Evolutionary conservation across 2,888 invertebrate species (phyloP), one percentile per base, ranked within the genome.

Genomic region (Phyto melanocephala): DNA sequence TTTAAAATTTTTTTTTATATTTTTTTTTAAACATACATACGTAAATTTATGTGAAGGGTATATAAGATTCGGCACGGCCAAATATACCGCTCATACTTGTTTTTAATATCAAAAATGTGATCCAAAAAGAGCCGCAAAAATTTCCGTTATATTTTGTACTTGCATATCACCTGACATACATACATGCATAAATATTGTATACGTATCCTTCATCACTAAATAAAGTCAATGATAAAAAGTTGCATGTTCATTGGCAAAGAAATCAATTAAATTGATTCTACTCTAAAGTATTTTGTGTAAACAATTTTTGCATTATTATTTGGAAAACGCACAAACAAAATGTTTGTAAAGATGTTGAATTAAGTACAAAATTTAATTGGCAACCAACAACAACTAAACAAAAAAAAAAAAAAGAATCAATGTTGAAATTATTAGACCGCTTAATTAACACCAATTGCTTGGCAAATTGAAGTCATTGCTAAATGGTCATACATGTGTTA

Each of bases 381-480:
- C 72, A 67, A 67, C 45, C 72, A 60, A 58, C 40, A 58, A 62
- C 33, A 58, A 22, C 22, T 15, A 5, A 5, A 17, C 20, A 20
- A n/a, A 47, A 20, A 52, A 42, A 50, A 28, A 22, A 33, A 22
- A 40, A 52, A 17, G 65, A 82, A 79, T 82, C 79, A 82, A 79
- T 82, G 79, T 62, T 71, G 71, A 58, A 82, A 76, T 79, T 79
- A 82, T 79, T 82, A 82, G 82, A 82, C 82, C 79, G 82, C 79
- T 79, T 76, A 79, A 76, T 75, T 76, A 82, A 76, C 79, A 82
- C 70, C 79, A 67, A 75, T 71, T 40, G 70, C 63, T 63, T 70
- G 70, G 70, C 67, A 72, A 79, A 77, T 82, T 50, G 82, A 79
- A 82, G 82, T 79, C 82, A 82, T 82, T 82, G 82, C 82, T 82